phyloP scores from a whole-genome alignment of 2,113 vertebrate genomes.

The Calcarius ornatus region DNA sequence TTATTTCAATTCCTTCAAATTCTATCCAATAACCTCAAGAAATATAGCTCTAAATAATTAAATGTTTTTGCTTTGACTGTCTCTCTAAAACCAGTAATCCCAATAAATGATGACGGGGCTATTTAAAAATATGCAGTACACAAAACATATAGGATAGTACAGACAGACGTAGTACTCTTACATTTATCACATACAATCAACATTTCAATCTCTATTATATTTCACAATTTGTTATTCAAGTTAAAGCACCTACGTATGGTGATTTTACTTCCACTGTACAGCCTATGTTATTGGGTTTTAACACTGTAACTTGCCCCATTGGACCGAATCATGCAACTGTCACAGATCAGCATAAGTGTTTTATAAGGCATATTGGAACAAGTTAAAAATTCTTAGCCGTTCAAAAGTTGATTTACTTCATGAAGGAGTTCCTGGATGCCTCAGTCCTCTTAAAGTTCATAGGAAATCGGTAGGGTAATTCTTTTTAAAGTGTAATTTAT shows the following conservation, averaged over 20 bases:
- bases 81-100: constrained; percentile 71
- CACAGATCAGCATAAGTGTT: constrained; percentile 88
- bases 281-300: constrained; percentile 80
- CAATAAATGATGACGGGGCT: constrained; percentile 68
- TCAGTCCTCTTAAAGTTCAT: constrained; percentile 78
- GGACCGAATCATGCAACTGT: constrained; percentile 84
- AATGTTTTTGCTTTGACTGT: constrained; percentile 86
- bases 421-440: constrained; percentile 84
- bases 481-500: constrained; percentile 79
- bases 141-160: constrained; percentile 79
- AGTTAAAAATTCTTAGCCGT: constrained; percentile 87
- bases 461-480: constrained; percentile 73
- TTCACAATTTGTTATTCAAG: constrained; percentile 81
- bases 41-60: constrained; percentile 32
- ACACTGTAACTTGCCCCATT: constrained; percentile 79
- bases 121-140: constrained; percentile 80
- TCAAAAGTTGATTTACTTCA: constrained; percentile 83
- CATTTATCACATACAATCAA: constrained; percentile 84
- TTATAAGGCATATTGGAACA: constrained; percentile 98
- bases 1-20: neutral
- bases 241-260: constrained; percentile 80
- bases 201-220: constrained; percentile 80
- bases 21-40: constrained; percentile 56
- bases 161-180: constrained; percentile 82
- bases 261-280: constrained; percentile 81